Conservation (phyloP, 2,888 invertebrate species). For the Ophonus ardosiacus region DNA sequence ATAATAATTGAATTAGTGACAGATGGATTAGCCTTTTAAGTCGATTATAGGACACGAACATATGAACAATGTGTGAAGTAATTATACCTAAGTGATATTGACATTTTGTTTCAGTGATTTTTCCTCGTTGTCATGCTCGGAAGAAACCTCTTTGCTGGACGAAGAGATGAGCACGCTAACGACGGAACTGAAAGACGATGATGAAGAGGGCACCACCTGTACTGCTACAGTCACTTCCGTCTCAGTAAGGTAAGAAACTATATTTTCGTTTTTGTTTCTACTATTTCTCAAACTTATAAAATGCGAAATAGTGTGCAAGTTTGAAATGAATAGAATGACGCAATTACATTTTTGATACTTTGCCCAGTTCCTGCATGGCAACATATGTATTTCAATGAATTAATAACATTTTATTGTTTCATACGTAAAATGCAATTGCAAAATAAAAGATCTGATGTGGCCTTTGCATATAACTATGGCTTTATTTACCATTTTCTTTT, state of each 20-base stretch:
- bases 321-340: neutral
- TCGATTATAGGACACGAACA: no score
- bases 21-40: no score
- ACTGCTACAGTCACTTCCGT: constrained; percentile 57
- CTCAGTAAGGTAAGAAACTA: constrained; percentile 54
- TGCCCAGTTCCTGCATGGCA: neutral
- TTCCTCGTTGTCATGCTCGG: constrained; percentile 47
- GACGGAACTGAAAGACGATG: constrained; percentile 56
- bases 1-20: no score
- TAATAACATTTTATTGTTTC: neutral
- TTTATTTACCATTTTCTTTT: no score
- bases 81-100: neutral
- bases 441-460: no score
- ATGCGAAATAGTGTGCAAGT: neutral
- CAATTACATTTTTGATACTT: neutral
- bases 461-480: no score
- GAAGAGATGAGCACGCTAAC: constrained; percentile 51
- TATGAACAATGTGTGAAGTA: no score
- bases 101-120: constrained; percentile 48
- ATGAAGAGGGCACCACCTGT: constrained; percentile 54
- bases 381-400: neutral
- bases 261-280: neutral
- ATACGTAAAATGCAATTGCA: neutral
- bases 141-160: constrained; percentile 19
- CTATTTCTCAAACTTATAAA: neutral